phyloP scores from a whole-genome alignment of 2,888 invertebrate species.

The Drosophila dives region DNA sequence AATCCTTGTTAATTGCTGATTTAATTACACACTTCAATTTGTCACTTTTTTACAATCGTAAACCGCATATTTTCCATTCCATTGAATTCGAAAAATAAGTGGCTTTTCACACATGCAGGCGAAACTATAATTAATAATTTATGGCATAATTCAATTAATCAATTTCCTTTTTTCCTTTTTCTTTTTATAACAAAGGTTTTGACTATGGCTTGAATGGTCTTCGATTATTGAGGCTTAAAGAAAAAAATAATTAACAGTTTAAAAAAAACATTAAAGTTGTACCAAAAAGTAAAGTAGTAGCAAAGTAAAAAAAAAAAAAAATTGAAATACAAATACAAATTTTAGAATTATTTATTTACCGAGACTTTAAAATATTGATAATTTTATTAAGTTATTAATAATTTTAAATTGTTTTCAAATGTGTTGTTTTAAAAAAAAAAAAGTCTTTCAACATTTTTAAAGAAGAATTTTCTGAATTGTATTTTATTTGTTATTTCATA shows the following conservation, averaged over 20 bases:
- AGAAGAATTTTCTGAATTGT: not conserved
- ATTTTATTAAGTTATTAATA: not conserved
- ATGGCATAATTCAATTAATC: not conserved
- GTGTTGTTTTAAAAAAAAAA: not conserved
- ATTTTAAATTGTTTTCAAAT: not conserved
- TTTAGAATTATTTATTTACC: not conserved
- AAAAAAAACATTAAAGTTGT: not conserved
- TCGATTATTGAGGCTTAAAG: not conserved
- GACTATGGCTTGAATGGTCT: not conserved
- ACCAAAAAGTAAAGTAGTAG: too few relatives aligned
- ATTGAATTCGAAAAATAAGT: not conserved
- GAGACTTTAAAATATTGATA: not conserved
- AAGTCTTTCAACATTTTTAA: not conserved
- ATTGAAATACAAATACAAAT: not conserved
- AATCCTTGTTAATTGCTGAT: conserved; percentile 23
- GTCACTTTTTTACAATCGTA: not conserved
- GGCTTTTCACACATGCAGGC: not conserved
- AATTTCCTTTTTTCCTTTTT: not conserved
- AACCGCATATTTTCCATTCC: not conserved
- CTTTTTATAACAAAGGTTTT: not conserved
- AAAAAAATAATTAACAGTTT: not conserved
- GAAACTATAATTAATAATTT: not conserved
- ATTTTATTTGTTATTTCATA: not conserved
- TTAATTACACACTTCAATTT: conserved; percentile 6
- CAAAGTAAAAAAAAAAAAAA: too few relatives aligned